phyloP scores from a whole-genome alignment of 2,113 vertebrate species.

The Prionailurus bengalensis region DNA sequence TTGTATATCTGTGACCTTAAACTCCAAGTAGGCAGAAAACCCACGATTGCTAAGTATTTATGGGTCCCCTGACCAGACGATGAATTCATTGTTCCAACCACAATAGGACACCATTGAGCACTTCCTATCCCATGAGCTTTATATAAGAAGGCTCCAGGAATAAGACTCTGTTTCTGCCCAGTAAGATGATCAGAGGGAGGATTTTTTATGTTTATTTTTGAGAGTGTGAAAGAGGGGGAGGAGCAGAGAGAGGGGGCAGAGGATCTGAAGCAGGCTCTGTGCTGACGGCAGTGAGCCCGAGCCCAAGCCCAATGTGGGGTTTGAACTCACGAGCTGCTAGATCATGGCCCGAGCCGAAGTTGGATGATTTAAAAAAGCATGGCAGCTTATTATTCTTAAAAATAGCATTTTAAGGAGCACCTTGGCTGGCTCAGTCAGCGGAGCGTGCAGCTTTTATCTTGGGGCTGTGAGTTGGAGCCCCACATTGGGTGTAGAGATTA shows the following conservation, averaged over 20 bases:
- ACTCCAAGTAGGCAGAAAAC: constrained; percentile 13
- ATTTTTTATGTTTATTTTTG: not conserved
- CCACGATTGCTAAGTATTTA: not conserved
- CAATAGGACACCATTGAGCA: not conserved
- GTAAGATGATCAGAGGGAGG: not conserved
- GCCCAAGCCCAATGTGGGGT: too few species aligned
- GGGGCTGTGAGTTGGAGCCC: too few species aligned
- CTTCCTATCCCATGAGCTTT: not conserved
- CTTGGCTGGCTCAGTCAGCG: too few species aligned
- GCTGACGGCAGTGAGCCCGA: too few species aligned
- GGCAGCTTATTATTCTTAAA: not conserved
- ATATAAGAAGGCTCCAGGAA: not conserved
- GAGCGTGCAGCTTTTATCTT: too few species aligned
- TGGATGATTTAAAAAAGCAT: not conserved
- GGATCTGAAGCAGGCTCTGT: too few species aligned
- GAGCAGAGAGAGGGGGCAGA: too few species aligned
- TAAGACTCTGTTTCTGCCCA: not conserved
- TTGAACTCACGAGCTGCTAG: too few species aligned
- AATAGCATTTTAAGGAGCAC: constrained; percentile 5
- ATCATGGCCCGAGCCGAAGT: too few species aligned
- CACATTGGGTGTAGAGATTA: too few species aligned
- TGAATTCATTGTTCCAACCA: not conserved
- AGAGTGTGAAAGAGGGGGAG: too few species aligned
- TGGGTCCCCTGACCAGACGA: not conserved
- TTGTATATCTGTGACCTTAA: constrained; percentile 1